These are phyloP conservation scores for Arenaria interpres DNA, from an alignment of 2,113 vertebrate species.

Conservation along the genomic window DNA sequence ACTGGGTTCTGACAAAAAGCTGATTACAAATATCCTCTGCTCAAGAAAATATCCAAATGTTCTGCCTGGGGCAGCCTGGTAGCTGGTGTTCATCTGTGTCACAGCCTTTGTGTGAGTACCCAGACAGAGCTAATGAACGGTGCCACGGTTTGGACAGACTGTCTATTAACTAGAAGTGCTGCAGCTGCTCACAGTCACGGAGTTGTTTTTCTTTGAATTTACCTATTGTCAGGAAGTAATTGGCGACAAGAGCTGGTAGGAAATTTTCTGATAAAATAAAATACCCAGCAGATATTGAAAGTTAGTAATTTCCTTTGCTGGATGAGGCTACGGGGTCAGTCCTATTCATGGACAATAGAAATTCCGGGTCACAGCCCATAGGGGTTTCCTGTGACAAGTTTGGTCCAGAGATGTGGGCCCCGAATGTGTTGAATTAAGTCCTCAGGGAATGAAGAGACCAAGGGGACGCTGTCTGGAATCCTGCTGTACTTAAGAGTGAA, in stretches of 20 bases:
- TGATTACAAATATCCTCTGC: neutral
- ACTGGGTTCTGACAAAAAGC: neutral
- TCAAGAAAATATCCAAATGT: neutral
- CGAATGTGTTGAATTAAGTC: neutral
- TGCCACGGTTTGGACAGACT: neutral
- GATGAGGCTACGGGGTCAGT: neutral
- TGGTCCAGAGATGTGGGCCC: neutral
- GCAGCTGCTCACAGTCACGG: neutral
- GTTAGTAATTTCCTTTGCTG: neutral
- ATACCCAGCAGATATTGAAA: neutral
- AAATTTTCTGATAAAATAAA: neutral
- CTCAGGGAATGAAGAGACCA: neutral
- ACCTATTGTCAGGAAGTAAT: neutral
- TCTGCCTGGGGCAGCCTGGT: neutral
- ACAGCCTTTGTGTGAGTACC: neutral
- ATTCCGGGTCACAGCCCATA: fast-evolving
- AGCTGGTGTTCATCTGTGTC: neutral
- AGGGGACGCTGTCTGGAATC: neutral
- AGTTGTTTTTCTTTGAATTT: neutral
- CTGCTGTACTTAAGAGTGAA: neutral
- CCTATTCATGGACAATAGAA: neutral
- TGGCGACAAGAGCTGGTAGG: neutral
- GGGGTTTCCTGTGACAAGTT: neutral
- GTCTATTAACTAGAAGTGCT: neutral
- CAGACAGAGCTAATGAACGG: neutral